Base-by-base conservation (phyloP, 2,113 vertebrate species). In the Eurypyga helias region DNA sequence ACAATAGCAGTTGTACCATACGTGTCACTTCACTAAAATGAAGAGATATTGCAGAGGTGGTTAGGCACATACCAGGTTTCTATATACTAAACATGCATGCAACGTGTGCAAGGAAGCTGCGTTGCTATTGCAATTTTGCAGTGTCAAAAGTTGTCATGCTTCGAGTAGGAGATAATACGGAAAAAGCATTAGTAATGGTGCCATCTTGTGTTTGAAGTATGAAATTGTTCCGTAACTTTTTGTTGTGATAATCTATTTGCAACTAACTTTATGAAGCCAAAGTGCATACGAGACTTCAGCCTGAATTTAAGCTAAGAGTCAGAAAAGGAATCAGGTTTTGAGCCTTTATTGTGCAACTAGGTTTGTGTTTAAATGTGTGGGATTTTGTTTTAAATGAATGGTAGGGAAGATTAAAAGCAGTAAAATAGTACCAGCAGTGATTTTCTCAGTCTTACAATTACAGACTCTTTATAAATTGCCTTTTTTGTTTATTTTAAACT, bases 191-290 rank as follows among this genome's bases (percentile, higher is more conserved):
- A 93, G 86, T 97, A 95, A 98, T 89, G 95, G 96, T 97, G 98
- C 98, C 98, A 98, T 89, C 98, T 98, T 97, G 98, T 98, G 98
- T 94, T 93, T 86, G 51, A 96, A 91, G 78, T 65, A 60, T 38
- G 93, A 92, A 97, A 97, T 88, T 52, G 49, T 31, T 60, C 7
- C 13, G 7, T 54, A 67, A 48, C 33, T 57, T 78, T 66, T 60
- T 5, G 2, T n/a, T 49, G 1, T 19, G 21, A n/a, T 13, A 18
- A 83, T 54, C 1, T 1, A 3, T 73, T 91, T 61, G 10, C 38
- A 71, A 77, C 33, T 16, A 25, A 16, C 7, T 73, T 87, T 17
- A 43, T 52, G 52, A 79, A 76, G 41, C 5, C 16, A 69, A 57
- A n/a, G 8, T 16, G 9, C 45, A 28, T 11, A 16, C 51, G 54